Conservation (phyloP, 2,113 vertebrate species). For the Pongo abelii region DNA sequence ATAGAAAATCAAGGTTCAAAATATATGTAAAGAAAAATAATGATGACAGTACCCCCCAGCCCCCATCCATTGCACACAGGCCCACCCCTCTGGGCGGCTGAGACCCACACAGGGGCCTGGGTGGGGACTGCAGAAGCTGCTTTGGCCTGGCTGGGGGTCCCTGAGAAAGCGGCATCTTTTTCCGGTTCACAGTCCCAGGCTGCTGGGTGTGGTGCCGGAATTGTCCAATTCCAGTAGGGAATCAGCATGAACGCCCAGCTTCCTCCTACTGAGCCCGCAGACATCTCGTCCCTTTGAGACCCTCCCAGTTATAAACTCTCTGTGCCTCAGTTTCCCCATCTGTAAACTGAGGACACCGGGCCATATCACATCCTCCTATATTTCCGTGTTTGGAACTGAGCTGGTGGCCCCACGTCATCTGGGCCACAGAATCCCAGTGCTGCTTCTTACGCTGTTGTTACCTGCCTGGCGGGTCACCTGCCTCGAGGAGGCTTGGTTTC, state of each 20-base stretch:
- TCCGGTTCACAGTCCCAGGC: neutral
- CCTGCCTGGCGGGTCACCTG: rapidly evolving
- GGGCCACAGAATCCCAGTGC: neutral
- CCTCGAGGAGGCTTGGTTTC: rapidly evolving
- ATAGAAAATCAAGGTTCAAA: neutral
- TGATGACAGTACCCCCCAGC: too few species aligned
- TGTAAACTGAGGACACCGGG: rapidly evolving
- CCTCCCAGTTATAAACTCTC: neutral
- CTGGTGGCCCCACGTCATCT: rapidly evolving
- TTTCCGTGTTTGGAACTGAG: rapidly evolving
- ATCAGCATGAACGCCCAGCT: rapidly evolving
- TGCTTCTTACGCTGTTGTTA: neutral
- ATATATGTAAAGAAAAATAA: neutral
- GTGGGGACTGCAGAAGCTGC: neutral
- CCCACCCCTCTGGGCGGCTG: neutral
- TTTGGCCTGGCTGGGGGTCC: neutral
- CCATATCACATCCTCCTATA: neutral
- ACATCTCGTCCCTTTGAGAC: neutral
- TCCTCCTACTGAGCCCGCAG: neutral
- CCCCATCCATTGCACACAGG: neutral
- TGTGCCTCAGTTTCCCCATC: neutral
- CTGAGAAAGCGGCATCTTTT: too few species aligned
- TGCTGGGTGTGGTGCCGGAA: neutral
- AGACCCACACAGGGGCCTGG: neutral
- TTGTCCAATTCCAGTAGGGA: rapidly evolving